Percentiles rank a stretch among this genome's conserved stretches.
These are phyloP conservation scores for Megamerina dolium DNA, from an alignment of 2,888 invertebrate species.

Conservation along the genomic window DNA sequence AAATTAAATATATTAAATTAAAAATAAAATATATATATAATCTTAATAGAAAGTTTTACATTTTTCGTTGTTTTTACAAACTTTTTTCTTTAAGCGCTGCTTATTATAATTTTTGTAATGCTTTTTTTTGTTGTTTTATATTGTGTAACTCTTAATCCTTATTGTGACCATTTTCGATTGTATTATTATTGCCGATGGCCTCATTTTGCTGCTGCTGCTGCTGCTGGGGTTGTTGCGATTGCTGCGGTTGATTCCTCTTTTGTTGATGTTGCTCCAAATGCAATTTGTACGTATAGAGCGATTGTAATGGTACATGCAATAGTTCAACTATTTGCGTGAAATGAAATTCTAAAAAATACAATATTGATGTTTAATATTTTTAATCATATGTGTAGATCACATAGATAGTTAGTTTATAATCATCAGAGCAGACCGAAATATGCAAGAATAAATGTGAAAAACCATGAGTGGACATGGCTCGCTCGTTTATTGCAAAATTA, in stretches of 20 bases:
- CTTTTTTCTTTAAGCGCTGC: too few relatives aligned
- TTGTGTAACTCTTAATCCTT: too few relatives aligned
- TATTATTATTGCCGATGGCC: slow-evolving; percentile 19
- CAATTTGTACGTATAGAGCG: slow-evolving; percentile 60
- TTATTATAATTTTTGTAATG: too few relatives aligned
- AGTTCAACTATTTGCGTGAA: slow-evolving; percentile 79
- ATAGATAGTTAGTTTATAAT: too few relatives aligned
- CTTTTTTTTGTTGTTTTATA: too few relatives aligned
- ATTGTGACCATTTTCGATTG: slow-evolving; percentile 38
- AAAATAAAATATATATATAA: too few relatives aligned
- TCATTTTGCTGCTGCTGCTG: slow-evolving; percentile 10
- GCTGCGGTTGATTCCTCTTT: slow-evolving; percentile 26
- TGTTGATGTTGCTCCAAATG: slow-evolving; percentile 31
- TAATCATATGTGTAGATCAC: too few relatives aligned
- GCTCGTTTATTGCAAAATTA: neutral
- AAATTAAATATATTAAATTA: too few relatives aligned
- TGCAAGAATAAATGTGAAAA: neutral
- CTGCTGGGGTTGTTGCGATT: slow-evolving; percentile 16
- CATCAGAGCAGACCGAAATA: neutral
- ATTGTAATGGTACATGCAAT: slow-evolving; percentile 80
- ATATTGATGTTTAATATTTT: neutral
- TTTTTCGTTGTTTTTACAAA: too few relatives aligned
- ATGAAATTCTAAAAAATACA: slow-evolving; percentile 65
- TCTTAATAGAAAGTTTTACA: too few relatives aligned
- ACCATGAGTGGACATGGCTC: neutral